These are phyloP conservation scores for Caenorhabditis sulstoni DNA, from an alignment of 2,888 invertebrate genomes.

Conservation along the genomic window DNA sequence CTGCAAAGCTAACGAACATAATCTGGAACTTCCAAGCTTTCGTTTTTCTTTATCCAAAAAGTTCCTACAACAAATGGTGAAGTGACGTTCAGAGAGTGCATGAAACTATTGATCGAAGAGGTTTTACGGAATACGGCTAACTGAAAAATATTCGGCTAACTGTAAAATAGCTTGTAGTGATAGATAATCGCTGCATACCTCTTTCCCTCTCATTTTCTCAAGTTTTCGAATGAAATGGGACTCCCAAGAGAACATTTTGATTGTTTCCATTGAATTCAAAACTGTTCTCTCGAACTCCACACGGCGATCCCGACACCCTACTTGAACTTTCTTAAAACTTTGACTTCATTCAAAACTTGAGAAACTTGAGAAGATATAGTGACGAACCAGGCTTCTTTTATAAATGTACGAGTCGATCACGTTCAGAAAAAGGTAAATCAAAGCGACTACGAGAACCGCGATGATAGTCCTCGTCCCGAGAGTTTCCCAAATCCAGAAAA, in stretches of 20 bases:
- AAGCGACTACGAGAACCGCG: conserved; percentile 51
- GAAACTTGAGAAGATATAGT: no score
- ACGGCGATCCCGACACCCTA: conserved; percentile 52
- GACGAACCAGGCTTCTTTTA: conserved; percentile 30
- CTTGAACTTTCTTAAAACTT: conserved; percentile 48
- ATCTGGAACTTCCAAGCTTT: conserved; percentile 18
- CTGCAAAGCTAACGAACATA: conserved; percentile 48
- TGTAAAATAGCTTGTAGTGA: no score
- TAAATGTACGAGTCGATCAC: conserved; percentile 52
- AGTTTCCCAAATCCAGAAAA: conserved; percentile 62
- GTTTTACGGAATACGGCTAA: conserved; percentile 41
- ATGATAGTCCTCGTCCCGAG: conserved; percentile 57
- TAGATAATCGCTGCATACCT: conserved; percentile 36
- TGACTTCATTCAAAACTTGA: not conserved
- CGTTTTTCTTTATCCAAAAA: not conserved
- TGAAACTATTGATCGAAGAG: conserved; percentile 47
- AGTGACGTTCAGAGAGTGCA: conserved; percentile 61
- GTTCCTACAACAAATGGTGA: conserved; percentile 61
- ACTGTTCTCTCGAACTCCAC: conserved; percentile 61
- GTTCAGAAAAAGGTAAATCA: conserved; percentile 51
- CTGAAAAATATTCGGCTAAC: conserved; percentile 6
- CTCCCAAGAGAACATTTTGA: conserved; percentile 57
- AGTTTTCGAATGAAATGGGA: conserved; percentile 38
- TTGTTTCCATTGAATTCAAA: conserved; percentile 49
- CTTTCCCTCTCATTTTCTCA: conserved; percentile 32